phyloP scores from a whole-genome alignment of 2,797 vertebrate species.

The Acipenser transmontanus region DNA sequence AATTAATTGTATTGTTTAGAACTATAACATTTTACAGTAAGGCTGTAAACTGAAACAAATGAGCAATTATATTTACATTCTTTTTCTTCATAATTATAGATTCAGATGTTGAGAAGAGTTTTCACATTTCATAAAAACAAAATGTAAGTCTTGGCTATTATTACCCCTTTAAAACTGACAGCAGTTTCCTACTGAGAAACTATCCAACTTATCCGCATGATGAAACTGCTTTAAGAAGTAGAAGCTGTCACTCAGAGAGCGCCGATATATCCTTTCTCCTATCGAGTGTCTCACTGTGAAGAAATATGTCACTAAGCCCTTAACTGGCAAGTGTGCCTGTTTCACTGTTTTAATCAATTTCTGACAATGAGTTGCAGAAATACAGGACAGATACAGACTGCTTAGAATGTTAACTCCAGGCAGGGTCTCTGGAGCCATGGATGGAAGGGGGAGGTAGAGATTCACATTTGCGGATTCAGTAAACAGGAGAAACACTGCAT shows the following conservation, averaged over 20 bases:
- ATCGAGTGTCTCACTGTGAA: not conserved
- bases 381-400: slow-evolving; percentile 15
- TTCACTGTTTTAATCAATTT: slow-evolving; percentile 22
- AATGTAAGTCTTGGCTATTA: not conserved
- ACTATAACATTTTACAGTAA: no score
- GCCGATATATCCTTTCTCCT: slow-evolving; percentile 1
- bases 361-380: slow-evolving; percentile 9
- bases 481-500: not conserved
- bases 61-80: no score
- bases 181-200: not conserved
- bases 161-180: slow-evolving; percentile 1
- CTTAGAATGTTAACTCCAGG: slow-evolving; percentile 13
- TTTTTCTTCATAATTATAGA: no score
- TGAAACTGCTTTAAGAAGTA: slow-evolving; percentile 7
- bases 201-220: not conserved
- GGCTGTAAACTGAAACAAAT: no score
- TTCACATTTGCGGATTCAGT: not conserved
- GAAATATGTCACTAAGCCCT: slow-evolving; percentile 12
- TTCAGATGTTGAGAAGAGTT: no score
- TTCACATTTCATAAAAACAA: no score
- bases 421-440: no score
- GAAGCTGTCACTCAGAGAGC: slow-evolving; percentile 2
- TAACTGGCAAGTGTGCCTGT: slow-evolving; percentile 8
- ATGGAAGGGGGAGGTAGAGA: slow-evolving; percentile 18
- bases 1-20: no score